Base-by-base conservation (phyloP, 2,113 vertebrate genomes). In the Cochlearius cochlearius region DNA sequence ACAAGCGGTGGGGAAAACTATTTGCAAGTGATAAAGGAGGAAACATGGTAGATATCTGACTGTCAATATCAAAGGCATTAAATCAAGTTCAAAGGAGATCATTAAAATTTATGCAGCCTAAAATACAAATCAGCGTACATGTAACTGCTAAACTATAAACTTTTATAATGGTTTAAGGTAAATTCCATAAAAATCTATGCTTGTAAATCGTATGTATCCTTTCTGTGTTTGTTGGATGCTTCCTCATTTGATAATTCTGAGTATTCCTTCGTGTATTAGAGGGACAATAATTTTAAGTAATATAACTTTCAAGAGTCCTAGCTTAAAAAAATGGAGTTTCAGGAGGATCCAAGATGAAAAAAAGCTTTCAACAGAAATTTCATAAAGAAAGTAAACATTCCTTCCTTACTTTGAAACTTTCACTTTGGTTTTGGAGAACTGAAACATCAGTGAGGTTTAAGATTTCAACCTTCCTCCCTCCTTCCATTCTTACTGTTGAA, bases 401-500 rank as follows among this genome's bases (percentile, higher is more conserved):
- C 41, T 29, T 15, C 34, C 50, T 45, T 15, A 21, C 12, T 59
- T 38, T 34, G 26, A 49, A 86, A 41, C 7, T 72, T 43, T 39
- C 19, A 1, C 4, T 60, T 59, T 23, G 30, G 5, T 58, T 88
- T 23, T 21, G 26, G 47, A 59, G 38, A 63, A 49, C 16, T 39
- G 71, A 74, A 67, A 23, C 15, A 19, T 21, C 12, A 7, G 27
- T 20, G 36, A 29, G 22, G 56, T 8, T 9, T 26, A 7, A 56
- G 22, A 36, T 74, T 30, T 25, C 12, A 12, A 18, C 27, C 7
- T 64, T 73, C 32, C 27, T 13, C 58, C 22, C 50, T 60, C 19
- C 36, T 69, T 60, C 36, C 66, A 13, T 16, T 29, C 69, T 29
- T 8, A 1, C 3, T 2, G 0, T 10, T 9, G 19, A 47, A 5